Base-by-base conservation (phyloP, 2,888 invertebrate species). In the Pelosia muscerda region DNA sequence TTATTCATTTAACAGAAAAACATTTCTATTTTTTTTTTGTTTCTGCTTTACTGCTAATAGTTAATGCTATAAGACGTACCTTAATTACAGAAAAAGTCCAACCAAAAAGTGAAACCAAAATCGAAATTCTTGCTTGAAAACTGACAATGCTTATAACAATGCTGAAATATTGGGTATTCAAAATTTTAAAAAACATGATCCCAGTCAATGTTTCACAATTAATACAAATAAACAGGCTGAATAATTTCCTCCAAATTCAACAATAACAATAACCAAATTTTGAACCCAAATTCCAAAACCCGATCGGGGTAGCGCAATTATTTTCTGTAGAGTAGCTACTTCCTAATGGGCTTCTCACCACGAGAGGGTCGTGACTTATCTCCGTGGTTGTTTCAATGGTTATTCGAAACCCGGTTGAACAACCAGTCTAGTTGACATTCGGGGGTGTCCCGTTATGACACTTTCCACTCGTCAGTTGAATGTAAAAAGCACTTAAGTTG, bases 301-400 rank as follows among this genome's bases (percentile, higher is more conserved):
- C 38, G 38, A 56, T 60, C 26, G 42, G n/a, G 19, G 22, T 23
- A 66, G 6, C 23, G 49, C 42, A 63, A 68, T 68, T 55, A 64
- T 68, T 64, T n/a, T 13, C 15, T 9, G 19, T 68, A 15, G 38
- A 68, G 63, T n/a, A 68, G 15, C 57, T 23, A 63, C 68, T 60
- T 60, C 28, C 59, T 63, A 63, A 68, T 60, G 38, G 63, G 9
- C 38, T 13, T 34, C 38, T 68, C 54, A 55, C 22, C 38, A 2
- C 19, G 31, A 63, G 68, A 38, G 65, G 42, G 34, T n/a, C 68
- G 68, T 68, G 68, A 38, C 63, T 68, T 68, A 68, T 68, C 68
- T 67, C 54, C 13, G 4, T 4, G 34, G 53, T 63, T 63, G 53
- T 67, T 28, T 63, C 28, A 67, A 67, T 58, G 62, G 58, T 49